phyloP scores from a whole-genome alignment of 2,797 vertebrate species.

The Ptychobarbus kaznakovi region DNA sequence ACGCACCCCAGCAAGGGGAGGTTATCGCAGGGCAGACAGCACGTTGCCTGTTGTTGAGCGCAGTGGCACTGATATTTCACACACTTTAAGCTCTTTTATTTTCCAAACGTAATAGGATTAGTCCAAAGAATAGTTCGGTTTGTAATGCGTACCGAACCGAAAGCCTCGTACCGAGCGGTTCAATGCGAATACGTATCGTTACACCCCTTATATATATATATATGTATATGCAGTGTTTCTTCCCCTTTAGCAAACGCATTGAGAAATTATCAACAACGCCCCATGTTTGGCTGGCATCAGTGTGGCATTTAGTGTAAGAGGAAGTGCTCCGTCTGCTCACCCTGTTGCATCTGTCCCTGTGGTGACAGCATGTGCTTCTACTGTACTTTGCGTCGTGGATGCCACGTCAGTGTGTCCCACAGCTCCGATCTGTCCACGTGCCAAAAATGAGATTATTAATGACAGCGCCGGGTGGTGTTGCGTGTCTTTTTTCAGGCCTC shows the following conservation, averaged over 20 bases:
- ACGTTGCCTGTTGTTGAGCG: too few species aligned
- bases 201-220: too few species aligned
- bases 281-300: neutral
- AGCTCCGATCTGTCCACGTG: conserved; percentile 3
- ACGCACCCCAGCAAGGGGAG: too few species aligned
- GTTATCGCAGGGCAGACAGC: too few species aligned
- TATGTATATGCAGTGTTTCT: too few species aligned
- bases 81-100: too few species aligned
- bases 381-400: conserved; percentile 32
- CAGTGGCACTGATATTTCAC: too few species aligned
- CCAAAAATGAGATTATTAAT: neutral
- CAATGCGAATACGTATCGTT: too few species aligned
- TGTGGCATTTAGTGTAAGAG: conserved; percentile 14
- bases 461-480: neutral
- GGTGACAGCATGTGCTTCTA: conserved; percentile 47
- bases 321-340: conserved; percentile 27
- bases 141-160: too few species aligned
- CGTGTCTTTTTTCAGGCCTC: neutral
- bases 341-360: conserved; percentile 44
- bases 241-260: neutral
- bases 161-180: too few species aligned
- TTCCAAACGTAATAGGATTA: too few species aligned
- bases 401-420: conserved; percentile 19
- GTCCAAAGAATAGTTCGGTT: too few species aligned
- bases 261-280: neutral